phyloP scores from a whole-genome alignment of 2,888 invertebrate species.

The Eugnorisma glareosa region DNA sequence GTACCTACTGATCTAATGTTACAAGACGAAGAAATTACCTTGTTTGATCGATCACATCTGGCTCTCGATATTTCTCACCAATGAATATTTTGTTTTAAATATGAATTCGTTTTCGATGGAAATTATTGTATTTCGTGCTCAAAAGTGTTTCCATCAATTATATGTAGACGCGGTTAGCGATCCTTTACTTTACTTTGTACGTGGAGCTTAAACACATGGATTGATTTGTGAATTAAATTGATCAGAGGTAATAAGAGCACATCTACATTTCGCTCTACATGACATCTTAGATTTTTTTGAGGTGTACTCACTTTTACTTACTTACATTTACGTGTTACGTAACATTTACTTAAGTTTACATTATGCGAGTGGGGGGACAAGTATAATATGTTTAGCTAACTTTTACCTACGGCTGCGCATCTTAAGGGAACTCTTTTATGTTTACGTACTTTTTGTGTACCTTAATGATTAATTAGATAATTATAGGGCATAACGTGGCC shows the following conservation, averaged over 20 bases:
- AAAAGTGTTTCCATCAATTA: conserved; percentile 24
- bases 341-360: no score
- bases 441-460: no score
- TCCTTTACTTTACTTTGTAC: conserved; percentile 18
- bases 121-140: not conserved
- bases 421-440: no score
- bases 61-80: conserved; percentile 9
- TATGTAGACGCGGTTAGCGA: not conserved
- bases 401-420: no score
- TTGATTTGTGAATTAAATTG: conserved; percentile 32
- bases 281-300: not conserved
- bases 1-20: no score
- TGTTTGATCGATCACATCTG: conserved; percentile 28
- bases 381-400: no score
- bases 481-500: no score
- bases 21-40: no score
- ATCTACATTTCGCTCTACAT: conserved; percentile 7
- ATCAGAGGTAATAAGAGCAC: not conserved
- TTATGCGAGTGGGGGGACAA: no score
- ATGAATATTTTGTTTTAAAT: conserved; percentile 18
- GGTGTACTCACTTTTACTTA: not conserved
- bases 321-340: no score
- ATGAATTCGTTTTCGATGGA: conserved; percentile 17
- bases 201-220: not conserved
- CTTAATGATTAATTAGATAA: no score